Evolutionary conservation across 1,140 invertebrate species (phyloP).

Genomic region (Papilio helenus): DNA sequence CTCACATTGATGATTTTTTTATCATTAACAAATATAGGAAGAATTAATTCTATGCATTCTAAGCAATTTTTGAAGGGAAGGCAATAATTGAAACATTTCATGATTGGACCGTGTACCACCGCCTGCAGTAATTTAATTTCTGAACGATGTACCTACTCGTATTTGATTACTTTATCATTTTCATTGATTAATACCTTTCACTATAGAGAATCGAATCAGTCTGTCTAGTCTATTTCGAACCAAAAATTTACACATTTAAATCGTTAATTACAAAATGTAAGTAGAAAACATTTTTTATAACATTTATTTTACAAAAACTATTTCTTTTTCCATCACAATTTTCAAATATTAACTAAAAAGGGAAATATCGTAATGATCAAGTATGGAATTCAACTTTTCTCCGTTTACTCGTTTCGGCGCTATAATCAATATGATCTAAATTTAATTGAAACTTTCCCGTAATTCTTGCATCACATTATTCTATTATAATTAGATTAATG

Average conservation of each 20-base stretch:
- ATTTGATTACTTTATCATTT: conserved; percentile 1
- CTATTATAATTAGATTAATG: too few relatives aligned
- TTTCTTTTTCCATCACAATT: neutral
- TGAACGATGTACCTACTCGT: neutral
- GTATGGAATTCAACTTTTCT: neutral
- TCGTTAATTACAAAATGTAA: neutral
- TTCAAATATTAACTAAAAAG: neutral
- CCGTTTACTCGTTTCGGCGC: neutral
- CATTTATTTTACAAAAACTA: too few relatives aligned
- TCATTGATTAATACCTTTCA: neutral
- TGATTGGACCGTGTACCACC: neutral
- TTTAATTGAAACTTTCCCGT: too few relatives aligned
- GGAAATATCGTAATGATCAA: neutral
- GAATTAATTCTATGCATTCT: neutral
- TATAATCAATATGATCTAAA: too few relatives aligned
- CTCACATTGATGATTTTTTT: conserved; percentile 15
- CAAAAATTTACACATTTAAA: neutral
- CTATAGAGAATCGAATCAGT: neutral
- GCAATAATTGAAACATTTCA: conserved; percentile 22
- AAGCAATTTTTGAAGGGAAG: conserved; percentile 4
- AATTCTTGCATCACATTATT: too few relatives aligned
- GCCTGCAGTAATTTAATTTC: neutral
- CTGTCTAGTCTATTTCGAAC: neutral
- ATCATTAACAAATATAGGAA: neutral
- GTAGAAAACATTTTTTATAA: neutral